A percentile compares a stretch with the other conserved stretches of the same genome.
Conservation (phyloP, 2,888 invertebrate genomes). For the Nymphalis polychloros region DNA sequence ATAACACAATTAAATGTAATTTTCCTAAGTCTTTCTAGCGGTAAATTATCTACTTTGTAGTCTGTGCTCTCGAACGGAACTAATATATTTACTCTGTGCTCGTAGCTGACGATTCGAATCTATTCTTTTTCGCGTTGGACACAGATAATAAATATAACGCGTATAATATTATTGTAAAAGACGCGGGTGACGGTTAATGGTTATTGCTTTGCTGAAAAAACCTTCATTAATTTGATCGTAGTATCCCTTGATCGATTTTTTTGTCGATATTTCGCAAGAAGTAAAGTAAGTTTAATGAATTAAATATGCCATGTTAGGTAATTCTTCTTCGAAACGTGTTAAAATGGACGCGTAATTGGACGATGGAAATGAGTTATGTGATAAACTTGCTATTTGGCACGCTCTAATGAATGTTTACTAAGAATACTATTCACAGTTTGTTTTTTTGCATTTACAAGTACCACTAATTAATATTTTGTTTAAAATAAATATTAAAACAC, state of each 20-base stretch:
- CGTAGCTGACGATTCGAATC: neutral
- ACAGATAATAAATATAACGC: neutral
- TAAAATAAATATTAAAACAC: too few species aligned
- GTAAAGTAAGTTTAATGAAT: slow-evolving; percentile 32
- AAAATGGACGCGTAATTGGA: slow-evolving; percentile 31
- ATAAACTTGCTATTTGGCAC: slow-evolving; percentile 22
- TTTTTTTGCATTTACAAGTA: neutral
- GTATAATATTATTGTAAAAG: slow-evolving; percentile 2
- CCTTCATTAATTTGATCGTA: slow-evolving; percentile 10
- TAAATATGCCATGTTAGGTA: slow-evolving; percentile 20
- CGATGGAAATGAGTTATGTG: slow-evolving; percentile 30
- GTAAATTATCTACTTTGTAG: slow-evolving; percentile 49
- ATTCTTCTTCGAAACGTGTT: slow-evolving; percentile 38
- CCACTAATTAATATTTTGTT: too few species aligned
- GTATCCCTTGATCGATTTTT: slow-evolving; percentile 28
- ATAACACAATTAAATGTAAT: slow-evolving; percentile 63
- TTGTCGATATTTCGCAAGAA: slow-evolving; percentile 10
- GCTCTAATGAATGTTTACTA: slow-evolving; percentile 20
- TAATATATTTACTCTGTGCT: slow-evolving; percentile 44
- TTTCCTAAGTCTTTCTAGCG: slow-evolving; percentile 53
- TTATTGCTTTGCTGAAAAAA: slow-evolving; percentile 35
- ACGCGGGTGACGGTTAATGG: slow-evolving; percentile 28
- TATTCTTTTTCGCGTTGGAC: neutral
- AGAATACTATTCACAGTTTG: neutral
- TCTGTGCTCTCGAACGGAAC: slow-evolving; percentile 44